These are phyloP conservation scores for Cinclus cinclus DNA, from an alignment of 2,113 vertebrate genomes.

Conservation along the genomic window DNA sequence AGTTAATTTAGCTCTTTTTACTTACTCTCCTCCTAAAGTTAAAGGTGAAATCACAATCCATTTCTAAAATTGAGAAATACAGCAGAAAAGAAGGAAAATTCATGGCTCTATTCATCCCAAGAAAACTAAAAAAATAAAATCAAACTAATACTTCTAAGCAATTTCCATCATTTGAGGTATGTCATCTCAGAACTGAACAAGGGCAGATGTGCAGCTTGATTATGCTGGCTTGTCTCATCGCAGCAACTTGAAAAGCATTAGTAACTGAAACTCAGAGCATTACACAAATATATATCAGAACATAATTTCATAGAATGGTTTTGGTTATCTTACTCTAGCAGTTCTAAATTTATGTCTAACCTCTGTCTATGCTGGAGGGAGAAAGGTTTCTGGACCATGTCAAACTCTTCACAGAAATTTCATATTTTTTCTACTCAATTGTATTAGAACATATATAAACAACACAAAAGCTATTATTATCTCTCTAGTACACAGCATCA, in stretches of 20 bases:
- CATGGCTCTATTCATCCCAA: not conserved
- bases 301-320: not conserved
- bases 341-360: not conserved
- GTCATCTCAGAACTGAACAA: accelerated
- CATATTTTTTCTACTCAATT: not conserved
- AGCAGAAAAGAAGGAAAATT: not conserved
- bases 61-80: not conserved
- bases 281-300: not conserved
- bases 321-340: not conserved
- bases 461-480: not conserved
- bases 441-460: not conserved
- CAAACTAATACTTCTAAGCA: not conserved
- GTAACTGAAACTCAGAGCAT: not conserved
- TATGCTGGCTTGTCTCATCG: not conserved
- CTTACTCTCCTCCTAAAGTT: not conserved
- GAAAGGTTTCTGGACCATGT: not conserved
- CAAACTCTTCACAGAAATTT: not conserved
- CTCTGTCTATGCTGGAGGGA: not conserved
- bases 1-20: not conserved
- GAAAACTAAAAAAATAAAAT: not conserved
- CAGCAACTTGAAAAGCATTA: not conserved
- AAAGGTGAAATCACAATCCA: not conserved
- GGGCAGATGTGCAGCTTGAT: not conserved
- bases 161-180: not conserved
- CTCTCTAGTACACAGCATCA: not conserved